phyloP scores from a whole-genome alignment of 2,797 vertebrate genomes.

The Urosaurus nigricauda region DNA sequence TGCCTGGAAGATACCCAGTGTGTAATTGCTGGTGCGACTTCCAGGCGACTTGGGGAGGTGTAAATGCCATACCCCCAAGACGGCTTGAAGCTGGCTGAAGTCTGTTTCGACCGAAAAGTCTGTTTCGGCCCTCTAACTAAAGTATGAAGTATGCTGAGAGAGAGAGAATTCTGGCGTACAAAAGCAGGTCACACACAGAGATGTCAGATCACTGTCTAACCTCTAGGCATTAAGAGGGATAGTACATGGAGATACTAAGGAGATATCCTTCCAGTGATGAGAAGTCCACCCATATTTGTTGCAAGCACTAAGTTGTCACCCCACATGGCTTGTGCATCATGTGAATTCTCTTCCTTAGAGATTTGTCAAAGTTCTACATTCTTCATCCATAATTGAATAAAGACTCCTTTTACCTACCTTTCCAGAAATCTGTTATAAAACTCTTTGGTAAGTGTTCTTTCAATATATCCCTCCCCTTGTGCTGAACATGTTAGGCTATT shows the following conservation, averaged over 20 bases:
- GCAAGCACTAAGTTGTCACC: background rate
- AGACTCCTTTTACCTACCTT: background rate
- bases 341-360: background rate
- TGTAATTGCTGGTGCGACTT: too few relatives aligned
- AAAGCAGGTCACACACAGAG: background rate
- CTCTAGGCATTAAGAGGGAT: background rate
- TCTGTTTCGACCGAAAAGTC: too few relatives aligned
- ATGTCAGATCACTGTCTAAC: too few relatives aligned
- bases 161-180: background rate
- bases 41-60: too few relatives aligned
- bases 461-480: background rate
- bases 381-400: conserved; percentile 1
- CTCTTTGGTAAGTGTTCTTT: background rate
- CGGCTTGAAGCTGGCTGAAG: too few relatives aligned
- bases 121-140: too few relatives aligned
- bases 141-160: background rate
- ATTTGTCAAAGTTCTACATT: background rate
- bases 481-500: background rate
- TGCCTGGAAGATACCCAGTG: too few relatives aligned
- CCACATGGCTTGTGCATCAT: background rate
- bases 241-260: background rate
- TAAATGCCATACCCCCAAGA: too few relatives aligned
- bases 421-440: background rate
- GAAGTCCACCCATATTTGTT: background rate
- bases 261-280: background rate